These are phyloP conservation scores for Trigoniulus corallinus DNA, from an alignment of 1,140 invertebrate species.

Conservation along the genomic window DNA sequence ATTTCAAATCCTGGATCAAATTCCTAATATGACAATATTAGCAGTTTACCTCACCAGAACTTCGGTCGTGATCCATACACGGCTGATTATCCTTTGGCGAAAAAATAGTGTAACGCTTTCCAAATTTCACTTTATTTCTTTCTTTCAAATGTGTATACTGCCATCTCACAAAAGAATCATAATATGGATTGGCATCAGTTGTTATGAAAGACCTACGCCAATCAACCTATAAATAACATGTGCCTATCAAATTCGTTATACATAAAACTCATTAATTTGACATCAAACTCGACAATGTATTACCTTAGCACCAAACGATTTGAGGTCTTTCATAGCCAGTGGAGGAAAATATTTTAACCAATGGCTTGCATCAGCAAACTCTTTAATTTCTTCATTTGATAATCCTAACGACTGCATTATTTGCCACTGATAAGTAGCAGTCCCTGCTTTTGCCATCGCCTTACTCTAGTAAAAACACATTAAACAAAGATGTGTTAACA, in stretches of 20 bases:
- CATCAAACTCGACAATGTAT: conserved; percentile 63
- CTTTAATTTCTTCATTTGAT: conserved; percentile 71
- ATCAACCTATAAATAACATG: conserved; percentile 47
- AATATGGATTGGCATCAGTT: conserved; percentile 94
- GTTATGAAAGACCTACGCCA: conserved; percentile 96
- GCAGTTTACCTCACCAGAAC: conserved; percentile 55
- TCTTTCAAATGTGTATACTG: conserved; percentile 82
- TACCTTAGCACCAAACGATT: conserved; percentile 8
- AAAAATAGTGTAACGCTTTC: conserved; percentile 93
- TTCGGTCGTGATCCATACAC: conserved; percentile 98
- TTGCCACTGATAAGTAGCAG: conserved; percentile 93
- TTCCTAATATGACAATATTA: conserved; percentile 4
- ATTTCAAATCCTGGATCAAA: not conserved
- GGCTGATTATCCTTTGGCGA: conserved; percentile 94
- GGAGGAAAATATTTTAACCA: conserved; percentile 97
- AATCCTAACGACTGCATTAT: conserved; percentile 93
- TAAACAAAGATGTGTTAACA: conserved; percentile 9
- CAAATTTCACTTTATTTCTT: conserved; percentile 82
- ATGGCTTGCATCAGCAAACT: conserved; percentile 77
- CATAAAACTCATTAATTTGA: too few relatives aligned
- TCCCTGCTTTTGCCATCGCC: conserved; percentile 77
- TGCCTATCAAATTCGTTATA: conserved; percentile 7
- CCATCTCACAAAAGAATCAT: conserved; percentile 95
- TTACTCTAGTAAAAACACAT: conserved; percentile 55
- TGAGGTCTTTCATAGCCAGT: conserved; percentile 38